Base-by-base conservation (phyloP, 2,797 vertebrate genomes). In the Enteromius fasciolatus region DNA sequence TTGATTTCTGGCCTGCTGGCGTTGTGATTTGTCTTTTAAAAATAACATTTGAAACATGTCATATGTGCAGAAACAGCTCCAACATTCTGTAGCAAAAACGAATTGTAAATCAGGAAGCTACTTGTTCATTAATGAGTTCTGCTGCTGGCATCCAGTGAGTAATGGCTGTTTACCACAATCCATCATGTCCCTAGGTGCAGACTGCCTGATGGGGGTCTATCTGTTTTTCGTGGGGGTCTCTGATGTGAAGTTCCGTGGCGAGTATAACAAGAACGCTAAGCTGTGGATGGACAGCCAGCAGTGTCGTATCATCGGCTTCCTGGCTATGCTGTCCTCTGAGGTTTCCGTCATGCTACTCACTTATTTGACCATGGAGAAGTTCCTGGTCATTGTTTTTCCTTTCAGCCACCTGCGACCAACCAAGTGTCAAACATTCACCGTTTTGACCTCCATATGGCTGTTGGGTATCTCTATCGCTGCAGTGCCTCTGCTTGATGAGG, bases 301-400 rank as follows among this genome's bases (percentile, higher is more conserved):
- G 39, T 96, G 94, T 83, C 90, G 86, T 7, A 94, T 93, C 78
- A 93, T 95, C 18, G 96, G 94, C 4, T 94, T 95, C 84, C 88
- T 96, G 72, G 92, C 95, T 86, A 94, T 96, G 94, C 88, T 96
- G 1, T 96, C 95, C 67, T 94, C 94, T 0, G 96, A 97, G 83
- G 95, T 95, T 44, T 96, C 95, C 0, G 94, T 97, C 41, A 92
- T 96, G 18, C 87, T 96, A 46, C 89, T 97, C 78, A 96, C 93
- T 0, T 96, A 96, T 87, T 90, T 97, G 89, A 97, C 95, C 4
- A 31, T 97, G 90, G 95, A 96, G 90, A 97, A 96, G 84, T 96
- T 96, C 84, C 88, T 97, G 70, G 96, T 93, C 76, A 95, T 97
- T 18, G 95, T 96, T 46, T 97, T 97, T 85, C 95, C 96, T 64